These are phyloP conservation scores for Lontra canadensis DNA, from an alignment of 2,113 vertebrate genomes.

Conservation along the genomic window DNA sequence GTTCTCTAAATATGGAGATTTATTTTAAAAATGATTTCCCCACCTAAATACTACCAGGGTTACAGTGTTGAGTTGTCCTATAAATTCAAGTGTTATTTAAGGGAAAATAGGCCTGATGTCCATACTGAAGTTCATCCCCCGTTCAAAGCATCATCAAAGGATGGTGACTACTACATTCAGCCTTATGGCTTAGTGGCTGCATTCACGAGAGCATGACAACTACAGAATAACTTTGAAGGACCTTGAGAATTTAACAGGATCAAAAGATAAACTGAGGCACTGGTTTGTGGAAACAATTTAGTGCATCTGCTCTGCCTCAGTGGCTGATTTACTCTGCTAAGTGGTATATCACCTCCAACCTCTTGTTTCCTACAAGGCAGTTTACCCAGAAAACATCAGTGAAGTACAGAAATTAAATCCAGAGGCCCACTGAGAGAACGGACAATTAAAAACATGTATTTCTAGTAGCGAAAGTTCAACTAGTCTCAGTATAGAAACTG, in stretches of 20 bases:
- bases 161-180: not conserved
- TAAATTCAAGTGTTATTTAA: not conserved
- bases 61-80: not conserved
- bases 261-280: not conserved
- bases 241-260: not conserved
- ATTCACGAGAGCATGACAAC: not conserved
- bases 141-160: not conserved
- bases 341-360: slow-evolving; percentile 37
- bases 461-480: not conserved
- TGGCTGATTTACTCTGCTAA: slow-evolving; percentile 18
- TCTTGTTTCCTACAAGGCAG: slow-evolving; percentile 76
- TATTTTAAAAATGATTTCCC: not conserved
- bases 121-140: not conserved
- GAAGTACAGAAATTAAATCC: not conserved
- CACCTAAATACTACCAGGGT: not conserved
- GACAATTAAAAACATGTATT: not conserved
- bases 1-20: not conserved
- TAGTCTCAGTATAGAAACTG: not conserved
- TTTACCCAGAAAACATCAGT: slow-evolving; percentile 63
- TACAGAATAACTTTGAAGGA: not conserved
- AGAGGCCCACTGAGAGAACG: not conserved
- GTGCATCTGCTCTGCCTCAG: no score
- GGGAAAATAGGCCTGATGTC: not conserved
- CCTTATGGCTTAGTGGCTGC: not conserved
- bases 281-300: not conserved